Conservation (phyloP, 2,888 invertebrate species). For the Octodonta nipae region DNA sequence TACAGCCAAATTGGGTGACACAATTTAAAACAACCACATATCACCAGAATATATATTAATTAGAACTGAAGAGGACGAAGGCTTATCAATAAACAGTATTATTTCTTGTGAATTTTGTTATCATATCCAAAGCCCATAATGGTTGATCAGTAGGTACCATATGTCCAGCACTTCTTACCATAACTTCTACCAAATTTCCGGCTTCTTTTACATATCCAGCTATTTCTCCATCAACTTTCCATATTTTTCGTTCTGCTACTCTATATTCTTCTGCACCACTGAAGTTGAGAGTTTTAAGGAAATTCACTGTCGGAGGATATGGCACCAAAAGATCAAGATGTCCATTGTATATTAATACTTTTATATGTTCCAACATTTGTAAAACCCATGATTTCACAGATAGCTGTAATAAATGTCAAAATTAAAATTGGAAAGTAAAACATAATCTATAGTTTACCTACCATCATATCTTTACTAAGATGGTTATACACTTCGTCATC, state of each 20-base stretch:
- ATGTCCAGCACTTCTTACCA: slow-evolving; percentile 67
- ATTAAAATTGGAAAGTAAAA: too few species aligned
- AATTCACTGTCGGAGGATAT: slow-evolving; percentile 67
- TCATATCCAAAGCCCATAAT: slow-evolving; percentile 55
- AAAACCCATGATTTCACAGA: slow-evolving; percentile 2
- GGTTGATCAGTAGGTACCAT: slow-evolving; percentile 72
- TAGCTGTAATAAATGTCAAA: too few species aligned
- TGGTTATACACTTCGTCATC: not conserved
- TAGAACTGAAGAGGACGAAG: too few species aligned
- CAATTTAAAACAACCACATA: too few species aligned
- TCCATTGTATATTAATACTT: slow-evolving; percentile 60
- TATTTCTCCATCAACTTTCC: slow-evolving; percentile 51
- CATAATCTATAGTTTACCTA: too few species aligned
- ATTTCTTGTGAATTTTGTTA: slow-evolving; percentile 29
- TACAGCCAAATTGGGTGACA: too few species aligned
- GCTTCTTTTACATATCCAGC: slow-evolving; percentile 61
- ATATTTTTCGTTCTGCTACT: slow-evolving; percentile 47
- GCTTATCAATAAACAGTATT: slow-evolving; percentile 6
- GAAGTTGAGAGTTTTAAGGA: slow-evolving; percentile 56
- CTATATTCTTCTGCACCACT: slow-evolving; percentile 49
- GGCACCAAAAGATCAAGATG: slow-evolving; percentile 81
- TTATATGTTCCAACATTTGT: not conserved
- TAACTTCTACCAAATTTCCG: slow-evolving; percentile 53
- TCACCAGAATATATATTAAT: too few species aligned
- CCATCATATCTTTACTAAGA: slow-evolving; percentile 2